Base-by-base conservation (phyloP, 1,140 invertebrate genomes). In the Diabrotica undecimpunctata region DNA sequence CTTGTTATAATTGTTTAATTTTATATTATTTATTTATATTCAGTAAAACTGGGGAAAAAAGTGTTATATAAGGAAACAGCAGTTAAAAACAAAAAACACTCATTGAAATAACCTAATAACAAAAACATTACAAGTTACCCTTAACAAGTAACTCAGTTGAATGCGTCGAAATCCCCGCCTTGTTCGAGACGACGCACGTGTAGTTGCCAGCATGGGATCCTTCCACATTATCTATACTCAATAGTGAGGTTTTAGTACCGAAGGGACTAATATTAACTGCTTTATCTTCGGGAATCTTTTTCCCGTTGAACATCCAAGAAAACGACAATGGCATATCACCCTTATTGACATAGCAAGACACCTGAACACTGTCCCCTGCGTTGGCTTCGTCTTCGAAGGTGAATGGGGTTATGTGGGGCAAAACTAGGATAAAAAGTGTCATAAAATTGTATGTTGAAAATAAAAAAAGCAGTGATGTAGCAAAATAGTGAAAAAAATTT, bases 191-290 rank as follows among this genome's bases (percentile, higher is more conserved):
- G 55, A 84, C 84, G 79, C 89, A 91, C 66, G 85, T 86, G 75
- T 88, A 90, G 69, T 87, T 83, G 25, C 89, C 89, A 13, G 81
- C 92, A 93, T 56, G 90, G 89, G 85, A 83, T 56, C 89, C 87
- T 69, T 85, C 87, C 61, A 89, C 87, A 10, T 87, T 85, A 65
- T 90, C 86, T 64, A 95, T 94, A 37, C 86, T 87, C 64, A 96
- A 79, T 71, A 92, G 81, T 62, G 86, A 88, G 64, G 87, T 87
- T 74, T 87, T 85, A 67, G 87, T 85, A 56, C 90, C 88, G 70
- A 89, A 77, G 77, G 85, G 86, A 13, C 74, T 67, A 9, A 74
- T 67, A 54, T 54, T 61, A 51, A 77, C 66, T 50, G 66, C 72
- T 9, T 53, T n/a, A 25, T 38, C 56, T 37, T 65, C 54, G 8